Conservation (phyloP, 1,140 invertebrate genomes). For the Leucophenga varia region DNA sequence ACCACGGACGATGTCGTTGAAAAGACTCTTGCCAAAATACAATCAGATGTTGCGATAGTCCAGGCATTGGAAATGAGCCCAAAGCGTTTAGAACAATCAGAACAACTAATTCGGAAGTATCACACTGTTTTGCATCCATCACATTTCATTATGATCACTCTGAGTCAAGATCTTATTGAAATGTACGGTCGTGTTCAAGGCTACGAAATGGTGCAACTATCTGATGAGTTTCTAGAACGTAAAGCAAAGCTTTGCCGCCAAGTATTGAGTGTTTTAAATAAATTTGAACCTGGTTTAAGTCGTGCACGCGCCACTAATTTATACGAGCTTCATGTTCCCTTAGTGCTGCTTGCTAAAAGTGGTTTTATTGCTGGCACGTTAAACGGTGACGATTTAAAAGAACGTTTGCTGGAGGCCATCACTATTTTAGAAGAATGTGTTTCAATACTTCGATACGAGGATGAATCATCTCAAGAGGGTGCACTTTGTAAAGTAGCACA, state of each 20-base stretch:
- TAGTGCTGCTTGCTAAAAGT: slow-evolving; percentile 68
- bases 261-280: slow-evolving; percentile 67
- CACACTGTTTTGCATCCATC: slow-evolving; percentile 69
- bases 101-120: slow-evolving; percentile 64
- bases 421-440: slow-evolving; percentile 63
- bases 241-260: slow-evolving; percentile 73
- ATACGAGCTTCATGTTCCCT: slow-evolving; percentile 76
- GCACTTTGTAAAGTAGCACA: slow-evolving; percentile 65
- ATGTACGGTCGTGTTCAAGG: slow-evolving; percentile 73
- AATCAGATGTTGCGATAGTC: slow-evolving; percentile 61
- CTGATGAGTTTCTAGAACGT: slow-evolving; percentile 69
- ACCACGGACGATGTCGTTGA: slow-evolving; percentile 63
- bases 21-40: slow-evolving; percentile 63
- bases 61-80: slow-evolving; percentile 56
- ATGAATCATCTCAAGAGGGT: slow-evolving; percentile 68
- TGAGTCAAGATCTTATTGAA: slow-evolving; percentile 70
- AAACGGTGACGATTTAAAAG: slow-evolving; percentile 63
- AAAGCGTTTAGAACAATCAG: slow-evolving; percentile 49
- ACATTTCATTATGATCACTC: slow-evolving; percentile 66
- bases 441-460: slow-evolving; percentile 68
- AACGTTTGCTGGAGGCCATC: slow-evolving; percentile 66
- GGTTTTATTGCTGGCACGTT: slow-evolving; percentile 65
- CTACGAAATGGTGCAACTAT: slow-evolving; percentile 70
- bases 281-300: slow-evolving; percentile 74
- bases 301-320: slow-evolving; percentile 74